Evolutionary conservation across 2,113 vertebrate species (phyloP), one percentile per base, ranked within the genome.

Genomic region (Lepus timidus): DNA sequence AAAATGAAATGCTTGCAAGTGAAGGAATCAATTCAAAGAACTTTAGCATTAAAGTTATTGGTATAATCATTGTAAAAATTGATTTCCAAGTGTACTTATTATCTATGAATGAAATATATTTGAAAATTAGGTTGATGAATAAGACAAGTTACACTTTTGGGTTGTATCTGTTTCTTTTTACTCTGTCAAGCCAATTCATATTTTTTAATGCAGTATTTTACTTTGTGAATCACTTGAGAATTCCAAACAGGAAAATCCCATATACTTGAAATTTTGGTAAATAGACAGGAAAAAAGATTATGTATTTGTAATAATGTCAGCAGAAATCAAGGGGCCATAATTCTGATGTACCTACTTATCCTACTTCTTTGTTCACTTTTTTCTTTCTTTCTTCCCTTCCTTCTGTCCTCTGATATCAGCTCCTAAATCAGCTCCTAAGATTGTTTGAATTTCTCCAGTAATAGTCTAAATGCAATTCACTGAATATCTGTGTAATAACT

Each of bases 21-120:
- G 29, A 91, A 65, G 19, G n/a, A 39, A 87, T 95, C 44, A 95
- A 94, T 25, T 80, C 12, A 67, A 79, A 88, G 55, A 94, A 89
- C 65, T 94, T 94, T 22, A 91, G 89, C 91, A 85, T 85, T 14
- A 91, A 39, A 71, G 25, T 76, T 76, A 67, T 81, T 94, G 83
- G 49, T 91, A 8, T 94, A 81, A 89, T 87, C n/a, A 85, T 76
- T 91, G 78, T 94, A 85, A 93, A 96, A 65, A 65, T 71, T 79
- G 29, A 78, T 89, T 90, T 92, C 29, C 22, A 16, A 80, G 29
- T 71, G 2, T 91, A 76, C 83, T 68, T 93, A 29, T 85, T 94
- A 65, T 73, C n/a, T 88, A 89, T 33, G 33, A 87, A 85, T 39
- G 65, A 27, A 85, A 65, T 92, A 13, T 92, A 87, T 95, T 90